These are phyloP conservation scores for Ahaetulla prasina DNA, from an alignment of 2,113 vertebrate species.

Conservation along the genomic window DNA sequence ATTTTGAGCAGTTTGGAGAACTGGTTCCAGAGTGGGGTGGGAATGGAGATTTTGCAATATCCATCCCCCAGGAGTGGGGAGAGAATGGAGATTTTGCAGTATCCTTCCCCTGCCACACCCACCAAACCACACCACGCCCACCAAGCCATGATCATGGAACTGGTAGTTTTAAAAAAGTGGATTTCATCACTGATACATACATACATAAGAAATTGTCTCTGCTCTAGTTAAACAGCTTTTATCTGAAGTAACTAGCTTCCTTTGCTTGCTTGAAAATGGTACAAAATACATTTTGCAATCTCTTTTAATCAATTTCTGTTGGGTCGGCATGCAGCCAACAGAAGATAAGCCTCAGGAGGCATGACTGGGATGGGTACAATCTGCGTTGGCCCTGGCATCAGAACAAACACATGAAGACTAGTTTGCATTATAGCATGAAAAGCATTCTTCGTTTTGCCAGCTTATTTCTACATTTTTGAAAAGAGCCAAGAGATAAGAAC, in stretches of 20 bases:
- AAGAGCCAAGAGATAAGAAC: conserved; percentile 52
- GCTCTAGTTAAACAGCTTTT: background rate
- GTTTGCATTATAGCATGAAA: conserved; percentile 46
- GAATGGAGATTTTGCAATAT: too few relatives aligned
- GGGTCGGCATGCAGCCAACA: background rate
- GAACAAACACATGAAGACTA: conserved; percentile 27
- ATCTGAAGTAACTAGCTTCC: background rate
- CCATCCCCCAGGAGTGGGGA: too few relatives aligned
- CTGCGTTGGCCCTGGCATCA: conserved; percentile 17
- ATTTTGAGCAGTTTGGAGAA: too few relatives aligned
- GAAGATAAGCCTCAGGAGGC: conserved; percentile 16
- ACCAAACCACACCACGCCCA: too few relatives aligned
- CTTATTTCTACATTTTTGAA: conserved; percentile 42
- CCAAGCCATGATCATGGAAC: too few relatives aligned
- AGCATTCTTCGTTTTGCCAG: conserved; percentile 34
- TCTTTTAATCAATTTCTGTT: background rate
- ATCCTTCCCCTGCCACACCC: too few relatives aligned
- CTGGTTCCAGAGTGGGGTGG: too few relatives aligned
- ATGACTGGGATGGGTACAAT: background rate
- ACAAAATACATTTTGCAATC: conserved; percentile 32
- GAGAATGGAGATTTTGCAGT: too few relatives aligned
- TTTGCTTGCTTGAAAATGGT: conserved; percentile 22
- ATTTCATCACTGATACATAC: too few relatives aligned
- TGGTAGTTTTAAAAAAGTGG: too few relatives aligned
- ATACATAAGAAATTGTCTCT: conserved; percentile 1